Conservation (phyloP, 2,888 invertebrate species). For the Conomelus anceps region DNA sequence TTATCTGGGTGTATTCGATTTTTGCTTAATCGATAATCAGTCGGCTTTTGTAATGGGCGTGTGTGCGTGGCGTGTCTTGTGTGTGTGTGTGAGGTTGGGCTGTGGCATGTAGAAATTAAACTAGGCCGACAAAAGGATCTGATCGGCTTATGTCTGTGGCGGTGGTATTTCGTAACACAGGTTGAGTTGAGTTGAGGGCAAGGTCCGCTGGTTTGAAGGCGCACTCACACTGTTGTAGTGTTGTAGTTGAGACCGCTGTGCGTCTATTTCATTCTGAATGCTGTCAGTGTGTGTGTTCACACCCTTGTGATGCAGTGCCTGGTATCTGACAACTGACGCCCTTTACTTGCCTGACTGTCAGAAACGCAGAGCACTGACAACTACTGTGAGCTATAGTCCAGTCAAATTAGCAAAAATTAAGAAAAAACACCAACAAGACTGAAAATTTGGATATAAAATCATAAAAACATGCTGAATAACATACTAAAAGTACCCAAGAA, state of each 20-base stretch:
- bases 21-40: background rate
- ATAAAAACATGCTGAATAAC: too few relatives aligned
- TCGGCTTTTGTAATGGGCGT: background rate
- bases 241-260: too few relatives aligned
- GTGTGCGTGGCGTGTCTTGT: background rate
- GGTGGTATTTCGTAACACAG: background rate
- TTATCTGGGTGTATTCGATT: background rate
- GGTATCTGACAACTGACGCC: background rate
- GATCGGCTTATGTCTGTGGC: too few relatives aligned
- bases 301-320: background rate
- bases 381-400: too few relatives aligned
- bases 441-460: too few relatives aligned
- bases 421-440: too few relatives aligned
- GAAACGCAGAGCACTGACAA: too few relatives aligned
- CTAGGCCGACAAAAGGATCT: background rate
- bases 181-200: background rate
- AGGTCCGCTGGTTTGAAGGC: background rate
- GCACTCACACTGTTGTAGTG: too few relatives aligned
- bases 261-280: too few relatives aligned
- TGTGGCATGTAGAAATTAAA: background rate
- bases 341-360: too few relatives aligned
- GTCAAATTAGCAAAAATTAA: too few relatives aligned
- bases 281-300: background rate
- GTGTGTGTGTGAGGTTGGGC: background rate
- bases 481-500: too few relatives aligned